Conservation (phyloP, 2,888 invertebrate species). For the Dryobotodes eremita region DNA sequence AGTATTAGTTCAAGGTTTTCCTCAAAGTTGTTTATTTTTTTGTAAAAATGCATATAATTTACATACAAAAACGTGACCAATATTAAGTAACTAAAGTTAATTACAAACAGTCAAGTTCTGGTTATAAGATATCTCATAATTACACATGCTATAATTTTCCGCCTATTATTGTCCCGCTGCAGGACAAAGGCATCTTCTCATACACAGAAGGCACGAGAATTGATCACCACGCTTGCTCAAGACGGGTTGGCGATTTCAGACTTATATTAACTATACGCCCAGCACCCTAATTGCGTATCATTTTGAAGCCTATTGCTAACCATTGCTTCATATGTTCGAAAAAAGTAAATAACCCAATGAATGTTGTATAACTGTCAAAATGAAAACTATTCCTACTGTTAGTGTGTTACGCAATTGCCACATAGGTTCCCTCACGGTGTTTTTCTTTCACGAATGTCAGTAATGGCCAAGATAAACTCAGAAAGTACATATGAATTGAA, state of each 20-base stretch:
- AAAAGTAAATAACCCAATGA: no score
- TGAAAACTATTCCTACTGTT: no score
- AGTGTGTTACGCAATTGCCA: no score
- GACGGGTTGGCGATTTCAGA: not conserved
- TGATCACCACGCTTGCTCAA: not conserved
- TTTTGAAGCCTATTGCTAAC: no score
- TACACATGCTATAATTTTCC: not conserved
- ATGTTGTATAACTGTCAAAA: no score
- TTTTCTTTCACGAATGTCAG: not conserved
- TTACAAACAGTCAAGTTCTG: conserved; percentile 24
- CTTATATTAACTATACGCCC: not conserved
- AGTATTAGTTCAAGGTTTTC: conserved; percentile 31
- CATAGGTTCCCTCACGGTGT: not conserved
- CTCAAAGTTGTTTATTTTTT: conserved; percentile 5
- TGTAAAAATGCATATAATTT: not conserved
- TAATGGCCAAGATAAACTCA: not conserved
- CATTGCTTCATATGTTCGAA: no score
- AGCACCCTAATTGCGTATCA: no score
- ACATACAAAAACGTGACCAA: conserved; percentile 25
- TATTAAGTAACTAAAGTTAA: not conserved
- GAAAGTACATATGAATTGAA: not conserved
- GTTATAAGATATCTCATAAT: not conserved
- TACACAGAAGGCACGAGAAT: not conserved
- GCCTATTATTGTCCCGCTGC: not conserved
- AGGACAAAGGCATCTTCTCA: not conserved